A percentile compares a stretch with the other conserved stretches of the same genome.
Conservation (phyloP, 2,797 vertebrate species). For the Characodon lateralis region DNA sequence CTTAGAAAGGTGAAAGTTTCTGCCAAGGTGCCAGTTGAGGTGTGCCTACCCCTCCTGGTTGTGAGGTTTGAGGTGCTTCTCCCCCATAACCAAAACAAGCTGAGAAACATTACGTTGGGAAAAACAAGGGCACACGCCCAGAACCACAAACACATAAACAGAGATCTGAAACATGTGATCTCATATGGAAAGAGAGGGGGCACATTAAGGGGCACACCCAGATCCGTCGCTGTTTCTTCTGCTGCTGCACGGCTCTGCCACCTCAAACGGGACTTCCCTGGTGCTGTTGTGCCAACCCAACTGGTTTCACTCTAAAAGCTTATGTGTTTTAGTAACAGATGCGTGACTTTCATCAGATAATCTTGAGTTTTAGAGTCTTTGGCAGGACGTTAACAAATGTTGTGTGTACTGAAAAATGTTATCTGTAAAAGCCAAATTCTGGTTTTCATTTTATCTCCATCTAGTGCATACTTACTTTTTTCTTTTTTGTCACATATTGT, state of each 20-base stretch:
- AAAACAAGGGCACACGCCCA: conserved; percentile 80
- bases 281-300: conserved; percentile 37
- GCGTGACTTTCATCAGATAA: not conserved
- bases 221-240: conserved; percentile 49
- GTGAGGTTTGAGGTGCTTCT: conserved; percentile 76
- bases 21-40: conserved; percentile 74
- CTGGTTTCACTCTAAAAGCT: conserved; percentile 35
- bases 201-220: conserved; percentile 75
- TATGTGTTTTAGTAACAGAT: conserved; percentile 10
- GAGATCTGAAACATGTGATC: conserved; percentile 79
- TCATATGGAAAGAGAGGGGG: conserved; percentile 73
- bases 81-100: conserved; percentile 71
- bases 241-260: conserved; percentile 56
- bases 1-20: conserved; percentile 42
- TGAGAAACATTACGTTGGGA: conserved; percentile 76
- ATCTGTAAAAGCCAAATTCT: conserved; percentile 28
- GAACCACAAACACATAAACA: conserved; percentile 83
- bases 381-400: conserved; percentile 51
- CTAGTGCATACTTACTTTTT: conserved; percentile 9
- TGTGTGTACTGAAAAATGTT: conserved; percentile 28
- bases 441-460: conserved; percentile 46
- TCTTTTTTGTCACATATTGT: conserved; percentile 25
- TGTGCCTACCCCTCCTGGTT: conserved; percentile 73
- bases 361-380: conserved; percentile 11
- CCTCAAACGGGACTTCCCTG: conserved; percentile 64